phyloP scores from a whole-genome alignment of 1,140 invertebrate species.

The Pollicipes pollicipes region DNA sequence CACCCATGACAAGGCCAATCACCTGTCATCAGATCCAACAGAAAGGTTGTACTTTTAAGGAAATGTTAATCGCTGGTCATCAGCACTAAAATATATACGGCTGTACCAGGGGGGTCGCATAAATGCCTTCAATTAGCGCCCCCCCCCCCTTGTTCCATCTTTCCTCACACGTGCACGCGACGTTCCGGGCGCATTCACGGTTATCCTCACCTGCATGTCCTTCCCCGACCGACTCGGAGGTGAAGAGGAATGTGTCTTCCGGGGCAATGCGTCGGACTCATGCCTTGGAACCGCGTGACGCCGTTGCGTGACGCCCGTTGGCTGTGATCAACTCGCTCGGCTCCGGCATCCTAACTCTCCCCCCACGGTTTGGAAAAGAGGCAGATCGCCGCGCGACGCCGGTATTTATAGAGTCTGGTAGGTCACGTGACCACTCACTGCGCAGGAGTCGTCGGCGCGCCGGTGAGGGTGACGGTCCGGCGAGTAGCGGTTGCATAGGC shows the following conservation, averaged over 20 bases:
- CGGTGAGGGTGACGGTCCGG: too few species aligned
- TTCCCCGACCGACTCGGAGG: conserved; percentile 96
- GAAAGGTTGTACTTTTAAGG: too few species aligned
- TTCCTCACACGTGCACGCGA: too few species aligned
- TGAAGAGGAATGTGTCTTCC: conserved; percentile 83
- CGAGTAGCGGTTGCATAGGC: too few species aligned
- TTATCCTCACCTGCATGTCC: conserved; percentile 56
- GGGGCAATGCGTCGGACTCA: conserved; percentile 8
- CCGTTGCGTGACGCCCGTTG: conserved; percentile 11
- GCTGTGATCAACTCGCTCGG: conserved; percentile 12
- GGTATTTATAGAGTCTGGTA: conserved; percentile 13
- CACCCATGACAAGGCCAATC: too few species aligned
- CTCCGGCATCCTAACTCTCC: conserved; percentile 16
- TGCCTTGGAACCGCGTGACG: conserved; percentile 7
- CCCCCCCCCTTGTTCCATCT: too few species aligned
- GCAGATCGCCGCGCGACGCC: background rate
- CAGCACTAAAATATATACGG: too few species aligned
- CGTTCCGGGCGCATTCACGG: background rate
- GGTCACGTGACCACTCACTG: background rate
- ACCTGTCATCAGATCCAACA: too few species aligned
- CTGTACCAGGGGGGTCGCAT: too few species aligned
- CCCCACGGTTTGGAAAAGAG: conserved; percentile 17
- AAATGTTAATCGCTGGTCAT: too few species aligned
- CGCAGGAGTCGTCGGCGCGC: too few species aligned
- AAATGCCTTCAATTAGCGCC: too few species aligned